phyloP scores from a whole-genome alignment of 2,113 vertebrate species.

The Triplophysa dalaica region DNA sequence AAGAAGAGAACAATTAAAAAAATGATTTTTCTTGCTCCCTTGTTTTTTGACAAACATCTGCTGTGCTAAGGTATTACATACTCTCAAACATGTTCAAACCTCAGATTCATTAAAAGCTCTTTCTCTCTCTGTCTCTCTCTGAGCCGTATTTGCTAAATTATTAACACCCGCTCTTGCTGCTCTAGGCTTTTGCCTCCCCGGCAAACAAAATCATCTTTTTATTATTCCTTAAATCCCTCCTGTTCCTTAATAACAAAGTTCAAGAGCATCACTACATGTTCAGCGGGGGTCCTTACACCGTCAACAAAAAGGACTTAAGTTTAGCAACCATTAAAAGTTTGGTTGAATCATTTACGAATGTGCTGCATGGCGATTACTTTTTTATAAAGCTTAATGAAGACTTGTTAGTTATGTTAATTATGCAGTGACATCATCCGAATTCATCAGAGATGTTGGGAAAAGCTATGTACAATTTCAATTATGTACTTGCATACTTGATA shows the following conservation, averaged over 20 bases:
- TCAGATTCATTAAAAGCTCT: constrained; percentile 25
- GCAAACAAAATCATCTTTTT: constrained; percentile 29
- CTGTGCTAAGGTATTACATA: neutral
- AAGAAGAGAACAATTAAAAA: neutral
- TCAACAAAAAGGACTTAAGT: neutral
- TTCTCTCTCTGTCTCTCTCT: neutral
- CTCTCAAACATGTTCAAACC: neutral
- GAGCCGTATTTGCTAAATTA: constrained; percentile 30
- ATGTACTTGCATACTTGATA: neutral
- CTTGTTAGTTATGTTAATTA: neutral
- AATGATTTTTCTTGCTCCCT: neutral
- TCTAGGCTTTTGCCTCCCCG: constrained; percentile 7
- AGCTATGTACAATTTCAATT: neutral
- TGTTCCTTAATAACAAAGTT: constrained; percentile 22
- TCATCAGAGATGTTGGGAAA: neutral
- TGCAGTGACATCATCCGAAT: neutral
- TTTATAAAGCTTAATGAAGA: constrained; percentile 6
- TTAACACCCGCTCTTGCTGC: constrained; percentile 9
- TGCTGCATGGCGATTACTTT: neutral
- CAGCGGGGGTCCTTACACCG: neutral
- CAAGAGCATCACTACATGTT: neutral
- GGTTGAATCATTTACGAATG: constrained; percentile 13
- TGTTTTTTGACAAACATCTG: constrained; percentile 30
- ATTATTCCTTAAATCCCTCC: constrained; percentile 34
- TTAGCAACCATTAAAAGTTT: constrained; percentile 5